A percentile compares a stretch with the other conserved stretches of the same genome.
These are phyloP conservation scores for Anolis sagrei DNA, from an alignment of 2,113 vertebrate genomes.

Conservation along the genomic window DNA sequence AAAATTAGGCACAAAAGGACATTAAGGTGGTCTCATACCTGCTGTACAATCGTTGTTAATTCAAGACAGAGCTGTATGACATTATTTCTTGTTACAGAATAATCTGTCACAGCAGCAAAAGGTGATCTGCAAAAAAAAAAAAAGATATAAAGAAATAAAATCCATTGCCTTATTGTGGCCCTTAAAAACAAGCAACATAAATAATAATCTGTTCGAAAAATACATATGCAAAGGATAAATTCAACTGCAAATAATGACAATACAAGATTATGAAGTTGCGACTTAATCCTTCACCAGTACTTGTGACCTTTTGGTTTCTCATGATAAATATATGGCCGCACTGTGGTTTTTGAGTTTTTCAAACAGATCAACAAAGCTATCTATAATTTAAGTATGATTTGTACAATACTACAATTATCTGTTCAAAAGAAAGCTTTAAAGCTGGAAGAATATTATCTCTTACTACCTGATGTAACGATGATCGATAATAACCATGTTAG, in stretches of 20 bases:
- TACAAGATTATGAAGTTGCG: neutral
- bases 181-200: neutral
- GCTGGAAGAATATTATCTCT: neutral
- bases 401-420: neutral
- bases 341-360: neutral
- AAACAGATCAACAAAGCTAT: neutral
- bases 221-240: neutral
- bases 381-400: neutral
- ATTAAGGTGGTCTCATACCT: constrained; percentile 80
- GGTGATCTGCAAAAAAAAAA: constrained; percentile 87
- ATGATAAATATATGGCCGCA: neutral
- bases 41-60: constrained; percentile 97
- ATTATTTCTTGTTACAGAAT: constrained; percentile 97
- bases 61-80: constrained; percentile 99
- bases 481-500: no score
- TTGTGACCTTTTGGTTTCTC: neutral
- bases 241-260: constrained; percentile 5
- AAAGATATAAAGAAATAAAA: constrained; percentile 38
- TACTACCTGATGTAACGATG: neutral
- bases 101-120: constrained; percentile 97
- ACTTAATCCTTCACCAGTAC: neutral
- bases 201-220: constrained; percentile 7
- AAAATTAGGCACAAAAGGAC: constrained; percentile 20
- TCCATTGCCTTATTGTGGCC: neutral
- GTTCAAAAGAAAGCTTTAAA: neutral